These are phyloP conservation scores for Himalopsyche anomala DNA, from an alignment of 2,888 invertebrate species.

Conservation along the genomic window DNA sequence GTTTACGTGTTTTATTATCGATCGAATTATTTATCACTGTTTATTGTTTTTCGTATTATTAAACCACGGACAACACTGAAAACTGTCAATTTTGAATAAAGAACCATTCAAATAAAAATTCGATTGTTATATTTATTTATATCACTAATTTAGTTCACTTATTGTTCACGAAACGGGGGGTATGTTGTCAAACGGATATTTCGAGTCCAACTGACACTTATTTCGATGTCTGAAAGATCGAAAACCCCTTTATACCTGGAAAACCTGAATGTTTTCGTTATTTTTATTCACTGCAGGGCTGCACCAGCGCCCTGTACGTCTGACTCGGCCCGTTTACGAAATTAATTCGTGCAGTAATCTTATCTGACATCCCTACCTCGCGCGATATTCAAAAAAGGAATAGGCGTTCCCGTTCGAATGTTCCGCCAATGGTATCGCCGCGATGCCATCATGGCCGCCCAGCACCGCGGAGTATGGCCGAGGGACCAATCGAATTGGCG, in stretches of 20 bases:
- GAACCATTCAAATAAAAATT: not conserved
- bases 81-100: not conserved
- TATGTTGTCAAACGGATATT: not conserved
- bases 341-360: not conserved
- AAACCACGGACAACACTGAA: not conserved
- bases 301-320: slow-evolving; percentile 19
- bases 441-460: slow-evolving; percentile 59
- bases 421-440: slow-evolving; percentile 42
- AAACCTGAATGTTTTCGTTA: not conserved
- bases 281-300: not conserved
- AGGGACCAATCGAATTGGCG: slow-evolving; percentile 49
- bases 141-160: too few species aligned
- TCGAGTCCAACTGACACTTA: not conserved
- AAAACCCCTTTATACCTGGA: not conserved
- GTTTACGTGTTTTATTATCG: not conserved
- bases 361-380: not conserved
- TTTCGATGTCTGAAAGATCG: not conserved
- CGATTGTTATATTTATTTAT: not conserved
- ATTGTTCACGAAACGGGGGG: not conserved
- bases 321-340: slow-evolving; percentile 7
- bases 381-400: slow-evolving; percentile 26
- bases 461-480: slow-evolving; percentile 44
- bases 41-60: not conserved
- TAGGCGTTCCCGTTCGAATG: slow-evolving; percentile 47
- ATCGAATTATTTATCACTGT: not conserved